phyloP scores from a whole-genome alignment of 2,888 invertebrate species.

The Zele albiditarsus region DNA sequence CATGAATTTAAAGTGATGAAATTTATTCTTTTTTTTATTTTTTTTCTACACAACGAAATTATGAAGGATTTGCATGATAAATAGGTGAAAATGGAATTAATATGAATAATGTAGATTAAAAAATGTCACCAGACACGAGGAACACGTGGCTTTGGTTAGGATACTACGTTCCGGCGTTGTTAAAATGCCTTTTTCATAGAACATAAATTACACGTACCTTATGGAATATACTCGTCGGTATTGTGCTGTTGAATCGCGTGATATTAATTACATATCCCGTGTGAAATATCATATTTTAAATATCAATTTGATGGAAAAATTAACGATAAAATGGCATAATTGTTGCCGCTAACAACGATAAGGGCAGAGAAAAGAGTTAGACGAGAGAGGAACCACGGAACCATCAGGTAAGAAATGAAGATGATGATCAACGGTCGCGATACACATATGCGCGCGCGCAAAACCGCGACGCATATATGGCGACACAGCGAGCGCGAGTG shows the following conservation, averaged over 20 bases:
- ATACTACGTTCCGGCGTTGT: slow-evolving; percentile 25
- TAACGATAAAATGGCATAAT: slow-evolving; percentile 54
- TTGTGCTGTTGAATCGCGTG: not conserved
- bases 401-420: not conserved
- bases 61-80: not conserved
- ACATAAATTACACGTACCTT: not conserved
- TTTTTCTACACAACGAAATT: too few species aligned
- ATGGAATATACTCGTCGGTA: not conserved
- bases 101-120: slow-evolving; percentile 17
- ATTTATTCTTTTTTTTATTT: not conserved
- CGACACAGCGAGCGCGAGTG: not conserved
- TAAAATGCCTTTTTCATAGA: slow-evolving; percentile 17
- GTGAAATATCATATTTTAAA: slow-evolving; percentile 48
- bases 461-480: not conserved
- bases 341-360: slow-evolving; percentile 54
- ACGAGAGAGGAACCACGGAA: slow-evolving; percentile 5
- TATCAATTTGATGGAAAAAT: slow-evolving; percentile 39
- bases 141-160: slow-evolving; percentile 56
- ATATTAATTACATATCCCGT: slow-evolving; percentile 9
- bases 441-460: slow-evolving; percentile 6
- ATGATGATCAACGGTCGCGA: not conserved
- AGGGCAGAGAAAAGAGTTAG: slow-evolving; percentile 35
- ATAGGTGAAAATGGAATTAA: slow-evolving; percentile 11
- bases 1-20: slow-evolving; percentile 3
- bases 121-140: slow-evolving; percentile 40